Percentiles rank a stretch among this genome's conserved stretches.
These are phyloP conservation scores for Chaetorhynchus papuensis DNA, from an alignment of 2,113 vertebrate genomes.

Conservation along the genomic window DNA sequence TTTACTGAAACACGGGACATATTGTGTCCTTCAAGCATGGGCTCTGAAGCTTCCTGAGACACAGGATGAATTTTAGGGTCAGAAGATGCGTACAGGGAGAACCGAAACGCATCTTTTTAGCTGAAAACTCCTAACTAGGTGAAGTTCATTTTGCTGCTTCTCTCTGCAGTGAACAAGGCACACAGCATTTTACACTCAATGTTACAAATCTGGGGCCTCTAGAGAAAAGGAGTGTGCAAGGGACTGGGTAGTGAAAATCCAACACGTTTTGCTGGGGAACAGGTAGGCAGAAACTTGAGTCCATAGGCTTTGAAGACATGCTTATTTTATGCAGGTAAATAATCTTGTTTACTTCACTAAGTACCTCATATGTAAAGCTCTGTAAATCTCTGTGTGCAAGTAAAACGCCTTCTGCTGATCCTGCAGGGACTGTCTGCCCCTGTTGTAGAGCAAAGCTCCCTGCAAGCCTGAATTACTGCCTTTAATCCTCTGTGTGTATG, in stretches of 20 bases:
- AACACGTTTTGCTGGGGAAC: fast-evolving
- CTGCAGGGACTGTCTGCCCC: not conserved
- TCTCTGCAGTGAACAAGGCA: not conserved
- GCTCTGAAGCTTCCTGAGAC: not conserved
- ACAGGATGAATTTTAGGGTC: not conserved
- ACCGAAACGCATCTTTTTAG: not conserved
- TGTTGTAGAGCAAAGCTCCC: not conserved
- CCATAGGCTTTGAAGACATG: not conserved
- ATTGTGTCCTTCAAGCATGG: not conserved
- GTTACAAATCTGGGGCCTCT: not conserved
- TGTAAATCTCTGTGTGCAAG: not conserved
- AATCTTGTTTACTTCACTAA: not conserved
- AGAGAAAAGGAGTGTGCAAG: not conserved
- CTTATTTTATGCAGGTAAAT: not conserved
- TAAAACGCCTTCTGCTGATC: not conserved
- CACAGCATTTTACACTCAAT: not conserved
- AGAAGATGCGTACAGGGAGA: not conserved
- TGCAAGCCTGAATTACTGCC: not conserved
- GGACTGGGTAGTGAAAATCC: not conserved
- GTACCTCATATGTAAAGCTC: not conserved
- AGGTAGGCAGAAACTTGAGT: not conserved
- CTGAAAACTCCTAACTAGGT: not conserved
- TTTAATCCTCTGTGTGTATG: not conserved
- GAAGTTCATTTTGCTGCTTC: not conserved
- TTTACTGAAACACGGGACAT: not conserved